Evolutionary conservation across 2,113 vertebrate species (phyloP), one percentile per base, ranked within the genome.

Genomic region (Picathartes gymnocephalus): DNA sequence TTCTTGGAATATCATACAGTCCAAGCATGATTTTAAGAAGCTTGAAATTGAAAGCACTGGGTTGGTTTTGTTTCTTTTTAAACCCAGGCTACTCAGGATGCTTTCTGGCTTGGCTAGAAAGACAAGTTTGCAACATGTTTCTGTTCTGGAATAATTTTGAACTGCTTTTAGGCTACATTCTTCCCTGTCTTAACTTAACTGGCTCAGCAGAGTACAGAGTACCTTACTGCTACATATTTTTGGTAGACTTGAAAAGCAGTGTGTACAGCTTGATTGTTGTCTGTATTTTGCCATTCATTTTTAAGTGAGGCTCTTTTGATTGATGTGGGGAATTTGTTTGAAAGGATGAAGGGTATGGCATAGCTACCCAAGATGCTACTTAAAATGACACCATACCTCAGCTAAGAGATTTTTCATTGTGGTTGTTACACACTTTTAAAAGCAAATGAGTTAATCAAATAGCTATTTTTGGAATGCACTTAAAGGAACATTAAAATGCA

Each of bases 401-500:
- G 70, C 80, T 70, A 77, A 37, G 28, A 85, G 85, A 92, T 93
- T 90, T 94, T 93, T 81, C 51, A n/a, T 76, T 90, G 80, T 54
- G 92, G 90, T 94, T 86, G 80, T 93, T 81, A 57, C 40, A 57
- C 40, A 37, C 72, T 94, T 93, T 60, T 70, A 44, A 90, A 94
- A 86, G 72, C 40, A 16, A 83, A 48, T 83, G 80, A 93, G 57
- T 90, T 94, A 90, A 96, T 97, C 76, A 90, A 93, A 81, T 84
- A 61, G 72, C 92, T 92, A 81, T 88, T 86, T 97, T 94, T 90
- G 80, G 93, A 95, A 86, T 90, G 72, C 37, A 56, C 86, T 94
- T 90, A 92, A 96, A 95, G 80, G 69, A 93, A 72, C 73, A 93
- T 95, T 95, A 93, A 95, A 94, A 92, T 90, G 86, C 53, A 96